phyloP scores from a whole-genome alignment of 1,140 invertebrate species.

The Mercenaria mercenaria region DNA sequence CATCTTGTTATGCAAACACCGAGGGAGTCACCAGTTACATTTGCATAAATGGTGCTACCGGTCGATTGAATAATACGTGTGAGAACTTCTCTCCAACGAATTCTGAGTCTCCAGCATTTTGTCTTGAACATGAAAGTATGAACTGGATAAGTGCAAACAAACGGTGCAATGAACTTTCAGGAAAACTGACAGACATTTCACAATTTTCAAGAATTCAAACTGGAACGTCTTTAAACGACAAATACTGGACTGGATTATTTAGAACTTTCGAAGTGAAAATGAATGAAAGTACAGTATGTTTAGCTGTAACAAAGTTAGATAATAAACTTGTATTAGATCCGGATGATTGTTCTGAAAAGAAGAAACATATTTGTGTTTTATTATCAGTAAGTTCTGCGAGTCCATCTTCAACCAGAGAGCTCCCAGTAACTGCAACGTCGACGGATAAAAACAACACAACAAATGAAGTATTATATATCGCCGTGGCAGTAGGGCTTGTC shows the following conservation, averaged over 20 bases:
- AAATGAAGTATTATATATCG: neutral
- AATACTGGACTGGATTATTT: neutral
- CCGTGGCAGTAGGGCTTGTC: neutral
- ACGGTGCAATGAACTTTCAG: too few relatives aligned
- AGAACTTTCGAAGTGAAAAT: neutral
- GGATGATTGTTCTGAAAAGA: neutral
- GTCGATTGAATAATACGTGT: too few relatives aligned
- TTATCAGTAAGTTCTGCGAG: too few relatives aligned
- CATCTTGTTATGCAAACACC: too few relatives aligned
- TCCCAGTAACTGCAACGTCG: neutral
- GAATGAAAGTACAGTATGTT: neutral
- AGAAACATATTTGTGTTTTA: neutral
- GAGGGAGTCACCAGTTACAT: too few relatives aligned
- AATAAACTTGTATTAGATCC: neutral
- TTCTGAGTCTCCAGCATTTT: too few relatives aligned
- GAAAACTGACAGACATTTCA: too few relatives aligned
- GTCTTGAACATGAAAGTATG: too few relatives aligned
- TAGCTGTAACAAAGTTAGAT: neutral
- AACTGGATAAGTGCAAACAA: too few relatives aligned
- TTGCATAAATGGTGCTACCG: too few relatives aligned
- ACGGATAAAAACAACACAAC: neutral
- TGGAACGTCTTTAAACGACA: neutral
- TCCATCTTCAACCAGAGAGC: too few relatives aligned
- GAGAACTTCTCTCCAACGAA: too few relatives aligned
- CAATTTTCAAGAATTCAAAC: neutral